Evolutionary conservation across 2,888 invertebrate species (phyloP), one percentile per base, ranked within the genome.

Genomic region (Catocala nupta): DNA sequence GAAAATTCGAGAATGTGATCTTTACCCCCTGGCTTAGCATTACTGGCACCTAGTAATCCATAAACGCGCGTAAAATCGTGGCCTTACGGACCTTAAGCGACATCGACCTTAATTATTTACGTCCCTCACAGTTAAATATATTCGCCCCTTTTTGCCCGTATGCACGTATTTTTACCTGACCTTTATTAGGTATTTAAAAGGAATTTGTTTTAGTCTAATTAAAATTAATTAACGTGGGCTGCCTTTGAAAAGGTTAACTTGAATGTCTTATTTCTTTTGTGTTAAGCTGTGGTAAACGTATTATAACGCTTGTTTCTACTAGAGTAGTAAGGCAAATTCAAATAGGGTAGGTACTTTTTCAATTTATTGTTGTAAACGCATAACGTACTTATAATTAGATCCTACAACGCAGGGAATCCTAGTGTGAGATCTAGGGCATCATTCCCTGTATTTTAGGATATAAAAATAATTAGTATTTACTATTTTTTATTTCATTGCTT

Each of bases 101-200:
- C 51, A 59, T 65, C 51, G 55, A 62, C 58, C 55, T 59, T 62
- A 52, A 53, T 62, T 66, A 66, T 66, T 59, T 66, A 59, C 16
- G 51, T n/a, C 12, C 51, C 49, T 9, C 13, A 59, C 49, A 60
- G 55, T 33, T 55, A 62, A 59, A 59, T 62, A 66, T 56, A 59
- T 52, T 51, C 45, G 42, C 13, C 39, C 56, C 55, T 36, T 59
- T 57, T 45, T 47, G 12, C 11, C 47, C 45, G 39, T 51, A 66
- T 8, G 34, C 55, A 66, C 5, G 45, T 39, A 55, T 44, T 16
- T 50, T 44, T 45, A 59, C n/a, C 51, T 56, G 52, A 62, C 61
- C 45, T 62, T 62, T 61, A 48, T 52, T n/a, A 54, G 7, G 34
- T 54, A 54, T 34, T 43, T 49, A 49, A 54, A 54, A 59, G 43